phyloP scores from a whole-genome alignment of 1,140 invertebrate genomes.

The Ganaspis sp. region DNA sequence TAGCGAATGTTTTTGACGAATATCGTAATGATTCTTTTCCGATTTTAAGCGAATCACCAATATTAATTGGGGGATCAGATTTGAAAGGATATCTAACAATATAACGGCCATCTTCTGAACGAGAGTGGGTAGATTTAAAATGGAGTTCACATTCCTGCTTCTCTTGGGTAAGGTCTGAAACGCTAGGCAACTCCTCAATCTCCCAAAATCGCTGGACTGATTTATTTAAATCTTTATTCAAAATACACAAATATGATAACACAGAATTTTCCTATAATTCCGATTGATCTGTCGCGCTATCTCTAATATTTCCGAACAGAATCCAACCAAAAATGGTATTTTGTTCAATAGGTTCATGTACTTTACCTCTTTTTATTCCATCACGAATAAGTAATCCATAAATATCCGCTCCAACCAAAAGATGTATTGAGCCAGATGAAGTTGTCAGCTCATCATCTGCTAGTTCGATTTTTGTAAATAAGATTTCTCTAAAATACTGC shows the following conservation, averaged over 20 bases:
- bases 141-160: slow-evolving; percentile 32
- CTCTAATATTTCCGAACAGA: not conserved
- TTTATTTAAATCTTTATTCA: not conserved
- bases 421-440: not conserved
- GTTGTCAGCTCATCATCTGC: not conserved
- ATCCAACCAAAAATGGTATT: not conserved
- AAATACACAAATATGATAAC: not conserved
- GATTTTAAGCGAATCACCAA: not conserved
- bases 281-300: not conserved
- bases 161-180: not conserved
- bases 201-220: slow-evolving; percentile 15
- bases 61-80: not conserved
- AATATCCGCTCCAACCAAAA: not conserved
- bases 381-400: not conserved
- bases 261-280: not conserved
- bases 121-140: slow-evolving; percentile 18
- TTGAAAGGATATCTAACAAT: slow-evolving; percentile 35
- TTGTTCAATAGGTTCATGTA: not conserved
- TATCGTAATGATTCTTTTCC: not conserved
- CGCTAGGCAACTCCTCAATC: not conserved
- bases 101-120: slow-evolving; percentile 6
- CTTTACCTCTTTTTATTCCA: not conserved
- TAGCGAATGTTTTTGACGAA: not conserved
- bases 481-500: not conserved
- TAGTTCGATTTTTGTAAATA: not conserved